Base-by-base conservation (phyloP, 2,888 invertebrate species). In the Apamea epomidion region DNA sequence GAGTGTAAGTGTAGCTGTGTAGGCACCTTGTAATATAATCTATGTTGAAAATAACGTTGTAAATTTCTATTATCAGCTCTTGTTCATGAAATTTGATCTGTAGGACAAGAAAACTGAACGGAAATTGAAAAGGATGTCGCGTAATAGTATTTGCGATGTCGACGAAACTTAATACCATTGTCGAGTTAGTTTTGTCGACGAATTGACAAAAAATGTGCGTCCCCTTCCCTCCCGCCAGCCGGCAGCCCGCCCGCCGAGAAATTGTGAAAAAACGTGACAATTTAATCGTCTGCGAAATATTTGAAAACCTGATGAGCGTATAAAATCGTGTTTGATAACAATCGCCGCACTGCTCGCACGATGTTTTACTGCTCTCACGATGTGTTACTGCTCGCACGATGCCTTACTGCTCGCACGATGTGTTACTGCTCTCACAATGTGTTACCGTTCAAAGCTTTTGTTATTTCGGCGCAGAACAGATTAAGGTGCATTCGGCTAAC, bases 91-190 rank as follows among this genome's bases (percentile, higher is more conserved):
- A 86, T 65, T 79, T 62, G 78, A 86, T 81, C 74, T 67, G 60
- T 68, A 58, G 25, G 29, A 37, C n/a, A 68, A 82, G 84, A 81
- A 80, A 80, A 80, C 42, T 32, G 37, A 82, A 79, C 87, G 82
- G 81, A 82, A 87, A 87, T 87, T 80, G 87, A 79, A 87, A 87
- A 82, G 79, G 80, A 86, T 80, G 78, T 84, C 76, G 76, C 51
- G 69, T 76, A 81, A 81, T 83, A 74, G 58, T 83, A 80, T 84
- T 84, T 78, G 80, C 48, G 74, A 81, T 75, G 74, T 70, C 70
- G 51, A 69, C n/a, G 58, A 83, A 73, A 83, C 71, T 64, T 54
- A 68, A 75, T 75, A 54, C 68, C 75, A 74, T 69, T 73, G 77
- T 77, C 37, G 67, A 77, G 70, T 74, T 72, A 54, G 64, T 74